Percentiles rank a stretch among this genome's conserved stretches.
Evolutionary conservation across 2,113 vertebrate genomes (phyloP).

Genomic region (Pholis gunnellus): DNA sequence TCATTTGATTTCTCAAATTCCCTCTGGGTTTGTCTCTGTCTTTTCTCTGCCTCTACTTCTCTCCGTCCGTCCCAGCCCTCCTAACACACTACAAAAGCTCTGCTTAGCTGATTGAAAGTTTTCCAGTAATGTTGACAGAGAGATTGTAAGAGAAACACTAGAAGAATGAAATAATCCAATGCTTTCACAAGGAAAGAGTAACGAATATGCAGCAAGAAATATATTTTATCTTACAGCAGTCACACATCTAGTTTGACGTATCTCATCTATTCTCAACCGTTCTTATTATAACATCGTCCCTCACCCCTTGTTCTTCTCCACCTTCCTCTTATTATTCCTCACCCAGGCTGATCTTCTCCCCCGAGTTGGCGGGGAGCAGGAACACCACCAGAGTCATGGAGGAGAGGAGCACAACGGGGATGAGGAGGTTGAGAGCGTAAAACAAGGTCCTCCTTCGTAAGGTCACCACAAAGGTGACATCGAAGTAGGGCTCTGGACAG

Average conservation of each 20-base stretch:
- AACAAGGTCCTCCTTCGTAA: constrained; percentile 77
- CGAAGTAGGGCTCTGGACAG: constrained; percentile 78
- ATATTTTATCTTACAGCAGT: constrained; percentile 9
- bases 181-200: not conserved
- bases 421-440: constrained; percentile 81
- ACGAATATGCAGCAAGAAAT: constrained; percentile 2
- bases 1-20: constrained; percentile 36
- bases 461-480: constrained; percentile 79
- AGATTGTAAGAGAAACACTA: constrained; percentile 8
- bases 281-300: not conserved
- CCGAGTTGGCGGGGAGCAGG: constrained; percentile 78
- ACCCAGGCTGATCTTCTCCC: constrained; percentile 83
- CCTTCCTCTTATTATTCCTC: constrained; percentile 46
- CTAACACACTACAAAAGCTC: constrained; percentile 14
- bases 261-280: not conserved
- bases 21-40: constrained; percentile 16
- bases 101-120: constrained; percentile 14
- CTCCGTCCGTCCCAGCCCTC: not conserved
- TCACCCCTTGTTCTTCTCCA: not conserved
- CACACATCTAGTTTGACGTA: not conserved
- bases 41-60: constrained; percentile 1
- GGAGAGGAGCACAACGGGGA: constrained; percentile 81
- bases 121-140: not conserved
- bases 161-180: not conserved
- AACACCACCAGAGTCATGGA: constrained; percentile 80